These are phyloP conservation scores for Percopsis transmontana DNA, from an alignment of 2,113 vertebrate genomes.

Conservation along the genomic window DNA sequence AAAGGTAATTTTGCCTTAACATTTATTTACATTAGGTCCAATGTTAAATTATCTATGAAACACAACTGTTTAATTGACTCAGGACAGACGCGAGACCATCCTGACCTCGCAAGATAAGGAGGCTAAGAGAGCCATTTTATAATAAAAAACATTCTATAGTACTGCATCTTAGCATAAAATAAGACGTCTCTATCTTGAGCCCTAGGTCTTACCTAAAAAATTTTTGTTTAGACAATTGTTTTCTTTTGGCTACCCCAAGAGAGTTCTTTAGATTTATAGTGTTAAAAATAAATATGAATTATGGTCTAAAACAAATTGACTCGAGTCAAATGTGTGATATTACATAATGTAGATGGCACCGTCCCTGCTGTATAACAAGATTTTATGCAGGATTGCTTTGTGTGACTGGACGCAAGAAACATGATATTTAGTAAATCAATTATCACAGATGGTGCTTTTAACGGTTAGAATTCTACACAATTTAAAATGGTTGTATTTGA, in stretches of 20 bases:
- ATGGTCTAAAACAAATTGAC: background rate
- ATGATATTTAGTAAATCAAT: background rate
- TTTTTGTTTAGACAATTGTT: background rate
- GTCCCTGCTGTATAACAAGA: no score
- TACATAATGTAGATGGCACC: background rate
- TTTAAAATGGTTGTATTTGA: slow-evolving; percentile 6
- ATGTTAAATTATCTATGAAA: slow-evolving; percentile 21
- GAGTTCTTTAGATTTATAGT: background rate
- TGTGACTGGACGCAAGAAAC: no score
- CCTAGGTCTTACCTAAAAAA: background rate
- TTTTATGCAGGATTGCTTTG: no score
- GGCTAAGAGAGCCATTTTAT: background rate
- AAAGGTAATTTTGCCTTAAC: slow-evolving; percentile 12
- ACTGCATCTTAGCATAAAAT: background rate
- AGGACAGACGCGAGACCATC: background rate
- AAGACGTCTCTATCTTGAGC: no score
- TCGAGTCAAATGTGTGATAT: background rate
- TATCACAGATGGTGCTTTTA: slow-evolving; percentile 7
- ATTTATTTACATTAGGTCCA: slow-evolving; percentile 68
- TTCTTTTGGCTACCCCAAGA: background rate
- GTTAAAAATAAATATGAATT: background rate
- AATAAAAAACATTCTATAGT: background rate
- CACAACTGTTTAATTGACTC: background rate
- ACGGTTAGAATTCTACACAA: slow-evolving; percentile 9
- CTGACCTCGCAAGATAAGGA: background rate